These are phyloP conservation scores for Chymomyza amoena DNA, from an alignment of 2,888 invertebrate genomes.

Conservation along the genomic window DNA sequence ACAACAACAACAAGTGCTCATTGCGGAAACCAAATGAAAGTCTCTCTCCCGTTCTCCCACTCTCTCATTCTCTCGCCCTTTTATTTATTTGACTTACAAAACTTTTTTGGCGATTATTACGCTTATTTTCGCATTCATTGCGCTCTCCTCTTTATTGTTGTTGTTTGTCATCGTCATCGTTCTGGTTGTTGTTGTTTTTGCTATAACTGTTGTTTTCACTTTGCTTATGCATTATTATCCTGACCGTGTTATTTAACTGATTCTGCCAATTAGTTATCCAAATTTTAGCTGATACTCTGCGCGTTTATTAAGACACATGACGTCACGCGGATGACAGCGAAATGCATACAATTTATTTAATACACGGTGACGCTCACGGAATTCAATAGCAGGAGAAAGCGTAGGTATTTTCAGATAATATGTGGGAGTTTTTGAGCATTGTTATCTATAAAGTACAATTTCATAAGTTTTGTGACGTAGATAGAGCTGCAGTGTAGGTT, in stretches of 20 bases:
- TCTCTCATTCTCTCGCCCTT: no score
- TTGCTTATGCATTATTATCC: neutral
- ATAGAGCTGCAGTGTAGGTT: no score
- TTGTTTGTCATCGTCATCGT: neutral
- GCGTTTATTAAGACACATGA: neutral
- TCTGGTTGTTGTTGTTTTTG: conserved; percentile 10
- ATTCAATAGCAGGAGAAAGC: no score
- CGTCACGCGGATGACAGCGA: neutral
- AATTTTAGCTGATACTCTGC: conserved; percentile 67
- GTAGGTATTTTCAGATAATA: no score
- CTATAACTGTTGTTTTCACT: neutral
- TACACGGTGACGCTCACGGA: neutral
- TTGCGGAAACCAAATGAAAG: conserved; percentile 10
- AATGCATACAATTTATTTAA: neutral
- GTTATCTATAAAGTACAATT: no score
- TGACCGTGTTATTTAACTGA: conserved; percentile 40
- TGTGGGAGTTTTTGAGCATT: no score
- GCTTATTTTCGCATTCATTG: conserved; percentile 9
- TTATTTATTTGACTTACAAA: neutral
- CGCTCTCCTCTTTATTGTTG: no score
- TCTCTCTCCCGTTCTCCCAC: neutral
- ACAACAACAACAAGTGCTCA: neutral
- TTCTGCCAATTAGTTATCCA: conserved; percentile 42
- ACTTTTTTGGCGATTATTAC: conserved; percentile 26
- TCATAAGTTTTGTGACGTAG: no score